These are phyloP conservation scores for Lumbricus terrestris DNA, from an alignment of 2,888 invertebrate species.

Conservation along the genomic window DNA sequence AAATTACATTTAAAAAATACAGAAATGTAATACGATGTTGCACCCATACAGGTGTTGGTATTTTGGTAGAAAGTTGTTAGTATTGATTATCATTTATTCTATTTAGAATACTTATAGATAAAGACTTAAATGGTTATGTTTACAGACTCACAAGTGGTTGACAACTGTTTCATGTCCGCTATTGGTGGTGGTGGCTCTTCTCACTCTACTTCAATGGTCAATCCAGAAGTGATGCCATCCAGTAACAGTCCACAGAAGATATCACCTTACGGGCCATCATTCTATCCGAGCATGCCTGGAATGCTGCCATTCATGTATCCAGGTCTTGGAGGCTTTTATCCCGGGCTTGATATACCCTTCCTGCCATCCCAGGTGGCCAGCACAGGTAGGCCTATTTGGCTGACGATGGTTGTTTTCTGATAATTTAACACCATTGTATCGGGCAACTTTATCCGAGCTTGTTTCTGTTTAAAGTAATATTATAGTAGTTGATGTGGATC, in stretches of 20 bases:
- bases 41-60: not conserved
- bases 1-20: not conserved
- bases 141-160: not conserved
- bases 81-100: not conserved
- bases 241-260: not conserved
- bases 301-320: slow-evolving; percentile 60
- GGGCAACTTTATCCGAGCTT: no score
- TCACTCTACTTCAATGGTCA: not conserved
- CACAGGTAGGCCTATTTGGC: slow-evolving; percentile 49
- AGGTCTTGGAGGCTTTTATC: slow-evolving; percentile 57
- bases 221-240: not conserved
- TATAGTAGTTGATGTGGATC: not conserved
- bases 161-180: not conserved
- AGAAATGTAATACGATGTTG: not conserved
- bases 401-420: no score
- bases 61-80: not conserved
- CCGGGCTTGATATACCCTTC: slow-evolving; percentile 38
- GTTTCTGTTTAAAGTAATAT: no score
- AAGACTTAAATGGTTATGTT: not conserved
- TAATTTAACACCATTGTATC: no score
- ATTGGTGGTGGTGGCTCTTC: not conserved
- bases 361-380: slow-evolving; percentile 65
- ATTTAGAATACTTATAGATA: not conserved
- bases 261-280: not conserved
- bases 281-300: slow-evolving; percentile 26